These are phyloP conservation scores for Nestor notabilis DNA, from an alignment of 2,113 vertebrate species.

Conservation along the genomic window DNA sequence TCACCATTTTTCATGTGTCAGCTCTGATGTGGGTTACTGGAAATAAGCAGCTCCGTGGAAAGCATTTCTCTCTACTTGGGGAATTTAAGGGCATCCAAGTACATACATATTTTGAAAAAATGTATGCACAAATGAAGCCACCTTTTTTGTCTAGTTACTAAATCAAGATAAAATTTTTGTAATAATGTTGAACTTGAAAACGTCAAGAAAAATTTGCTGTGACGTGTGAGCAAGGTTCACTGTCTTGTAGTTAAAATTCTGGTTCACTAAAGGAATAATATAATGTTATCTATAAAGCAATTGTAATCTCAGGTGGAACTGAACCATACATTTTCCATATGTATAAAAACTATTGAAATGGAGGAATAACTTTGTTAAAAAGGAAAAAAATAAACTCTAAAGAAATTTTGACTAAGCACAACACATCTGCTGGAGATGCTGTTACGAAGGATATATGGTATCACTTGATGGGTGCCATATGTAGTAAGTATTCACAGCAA, in stretches of 20 bases:
- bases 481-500: not conserved
- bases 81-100: constrained; percentile 81
- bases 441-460: not conserved
- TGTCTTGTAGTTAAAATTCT: constrained; percentile 30
- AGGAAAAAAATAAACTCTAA: not conserved
- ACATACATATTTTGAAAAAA: constrained; percentile 75
- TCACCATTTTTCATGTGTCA: constrained; percentile 98
- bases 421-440: not conserved
- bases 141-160: constrained; percentile 73
- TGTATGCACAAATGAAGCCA: constrained; percentile 66
- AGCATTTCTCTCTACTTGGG: constrained; percentile 80
- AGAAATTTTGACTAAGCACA: not conserved
- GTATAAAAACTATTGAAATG: not conserved
- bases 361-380: not conserved
- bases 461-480: not conserved
- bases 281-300: not conserved
- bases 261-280: not conserved
- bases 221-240: constrained; percentile 30
- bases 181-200: constrained; percentile 64
- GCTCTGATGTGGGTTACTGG: constrained; percentile 84
- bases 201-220: constrained; percentile 57
- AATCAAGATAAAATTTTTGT: constrained; percentile 73
- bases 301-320: constrained; percentile 21
- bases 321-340: not conserved
- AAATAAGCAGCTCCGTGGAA: constrained; percentile 79